Conservation (phyloP, 2,888 invertebrate genomes). For the Campaea margaritaria region DNA sequence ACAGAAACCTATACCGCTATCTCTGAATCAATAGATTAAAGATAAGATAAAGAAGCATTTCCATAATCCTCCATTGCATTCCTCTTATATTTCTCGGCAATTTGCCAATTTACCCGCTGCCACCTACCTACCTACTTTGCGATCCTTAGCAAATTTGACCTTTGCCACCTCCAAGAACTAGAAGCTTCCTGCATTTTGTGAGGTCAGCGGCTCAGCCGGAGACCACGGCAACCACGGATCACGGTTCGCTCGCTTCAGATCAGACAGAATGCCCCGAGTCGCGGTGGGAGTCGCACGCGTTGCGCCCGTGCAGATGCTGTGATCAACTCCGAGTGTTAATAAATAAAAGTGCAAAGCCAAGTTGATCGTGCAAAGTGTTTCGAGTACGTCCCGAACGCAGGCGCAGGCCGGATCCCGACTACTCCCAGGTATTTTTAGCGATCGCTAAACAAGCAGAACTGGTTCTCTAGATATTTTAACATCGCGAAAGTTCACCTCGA, state of each 20-base stretch:
- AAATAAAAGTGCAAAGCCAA: constrained; percentile 57
- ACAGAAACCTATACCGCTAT: not conserved
- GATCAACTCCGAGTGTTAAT: constrained; percentile 21
- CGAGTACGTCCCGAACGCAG: constrained; percentile 40
- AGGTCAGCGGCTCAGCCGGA: constrained; percentile 57
- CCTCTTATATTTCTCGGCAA: constrained; percentile 26
- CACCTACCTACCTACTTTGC: not conserved
- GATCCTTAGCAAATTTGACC: constrained; percentile 38
- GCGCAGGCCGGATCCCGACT: constrained; percentile 51
- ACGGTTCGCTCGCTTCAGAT: not conserved
- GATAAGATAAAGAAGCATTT: constrained; percentile 6
- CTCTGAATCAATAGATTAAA: constrained; percentile 5
- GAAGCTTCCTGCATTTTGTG: constrained; percentile 63
- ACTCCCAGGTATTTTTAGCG: constrained; percentile 71
- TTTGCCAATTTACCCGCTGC: constrained; percentile 17
- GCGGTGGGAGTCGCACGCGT: constrained; percentile 47
- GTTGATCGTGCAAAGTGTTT: constrained; percentile 55
- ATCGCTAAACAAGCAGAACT: constrained; percentile 56
- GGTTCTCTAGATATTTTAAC: constrained; percentile 58
- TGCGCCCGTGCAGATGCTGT: constrained; percentile 41
- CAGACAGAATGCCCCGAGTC: constrained; percentile 55
- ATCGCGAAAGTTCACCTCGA: constrained; percentile 59
- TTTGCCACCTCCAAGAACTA: constrained; percentile 55
- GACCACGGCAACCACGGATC: not conserved
- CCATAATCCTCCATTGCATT: constrained; percentile 9